Base-by-base conservation (phyloP, 2,888 invertebrate genomes). In the Atrina japonica region DNA sequence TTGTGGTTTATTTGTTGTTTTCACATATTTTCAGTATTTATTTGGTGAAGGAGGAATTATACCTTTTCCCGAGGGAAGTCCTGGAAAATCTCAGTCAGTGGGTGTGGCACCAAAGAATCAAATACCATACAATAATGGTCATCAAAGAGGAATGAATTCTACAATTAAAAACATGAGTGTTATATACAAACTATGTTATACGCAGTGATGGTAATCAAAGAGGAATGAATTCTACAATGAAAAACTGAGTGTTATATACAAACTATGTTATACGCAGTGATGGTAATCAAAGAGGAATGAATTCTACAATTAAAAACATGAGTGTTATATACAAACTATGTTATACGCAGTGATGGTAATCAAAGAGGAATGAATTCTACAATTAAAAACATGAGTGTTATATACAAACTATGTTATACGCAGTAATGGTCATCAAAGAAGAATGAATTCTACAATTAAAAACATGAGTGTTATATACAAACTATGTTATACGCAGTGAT, bases 401-500 rank as follows among this genome's bases (percentile, higher is more conserved):
- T 45, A 66, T 27, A 55, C 23, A 35, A 63, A 52, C 14, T 16
- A 45, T 21, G 9, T n/a, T 45, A 58, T 29, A 55, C 18, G 27
- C 9, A 40, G 9, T 7, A 16, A 40, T 16, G 11, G 41, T 2
- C 21, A 40, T n/a, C n/a, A n/a, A n/a, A n/a, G n/a, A n/a, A n/a
- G n/a, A n/a, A n/a, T n/a, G n/a, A n/a, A n/a, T n/a, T n/a, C n/a
- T n/a, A n/a, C n/a, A n/a, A n/a, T n/a, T n/a, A n/a, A n/a, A n/a
- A n/a, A n/a, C n/a, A n/a, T n/a, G n/a, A n/a, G n/a, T n/a, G n/a
- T n/a, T n/a, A n/a, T n/a, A n/a, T n/a, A n/a, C n/a, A n/a, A n/a
- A n/a, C n/a, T n/a, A n/a, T n/a, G n/a, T n/a, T n/a, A n/a, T n/a
- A 88, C 70, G 70, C 88, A 88, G 76, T 78, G 86, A 65, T 88